phyloP scores from a whole-genome alignment of 2,113 vertebrate genomes.

The Rostratula benghalensis region DNA sequence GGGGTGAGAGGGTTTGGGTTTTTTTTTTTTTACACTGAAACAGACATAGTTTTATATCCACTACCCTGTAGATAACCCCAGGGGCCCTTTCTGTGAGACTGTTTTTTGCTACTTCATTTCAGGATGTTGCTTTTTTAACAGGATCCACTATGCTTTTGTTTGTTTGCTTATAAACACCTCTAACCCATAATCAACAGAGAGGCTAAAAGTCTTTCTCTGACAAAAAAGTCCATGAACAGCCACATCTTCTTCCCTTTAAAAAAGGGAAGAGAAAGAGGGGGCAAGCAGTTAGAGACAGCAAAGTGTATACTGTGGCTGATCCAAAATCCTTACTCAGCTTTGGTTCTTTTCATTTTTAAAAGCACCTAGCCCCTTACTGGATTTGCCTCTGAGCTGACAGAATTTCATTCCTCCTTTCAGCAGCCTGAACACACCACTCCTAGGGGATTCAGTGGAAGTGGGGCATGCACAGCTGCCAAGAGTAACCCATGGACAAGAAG shows the following conservation, averaged over 20 bases:
- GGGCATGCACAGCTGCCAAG: background rate
- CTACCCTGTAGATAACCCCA: background rate
- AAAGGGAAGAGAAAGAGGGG: slow-evolving; percentile 17
- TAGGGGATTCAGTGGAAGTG: background rate
- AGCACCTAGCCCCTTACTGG: background rate
- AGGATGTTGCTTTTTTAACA: background rate
- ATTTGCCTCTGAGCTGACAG: background rate
- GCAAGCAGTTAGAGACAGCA: background rate
- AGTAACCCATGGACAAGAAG: background rate
- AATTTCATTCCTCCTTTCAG: slow-evolving; percentile 22
- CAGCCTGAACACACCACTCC: background rate
- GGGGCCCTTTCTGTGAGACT: background rate
- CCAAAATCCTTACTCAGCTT: slow-evolving; percentile 11
- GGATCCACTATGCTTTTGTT: background rate
- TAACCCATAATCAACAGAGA: background rate
- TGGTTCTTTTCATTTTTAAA: background rate
- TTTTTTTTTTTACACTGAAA: background rate
- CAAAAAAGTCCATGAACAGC: background rate
- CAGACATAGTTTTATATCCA: background rate
- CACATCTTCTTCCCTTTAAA: slow-evolving; percentile 5
- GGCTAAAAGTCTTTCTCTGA: background rate
- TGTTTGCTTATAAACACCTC: background rate
- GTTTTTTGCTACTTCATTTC: background rate
- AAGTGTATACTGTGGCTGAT: background rate
- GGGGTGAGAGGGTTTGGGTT: background rate